Conservation (phyloP, 1,140 invertebrate species). For the Drosophila teissieri region DNA sequence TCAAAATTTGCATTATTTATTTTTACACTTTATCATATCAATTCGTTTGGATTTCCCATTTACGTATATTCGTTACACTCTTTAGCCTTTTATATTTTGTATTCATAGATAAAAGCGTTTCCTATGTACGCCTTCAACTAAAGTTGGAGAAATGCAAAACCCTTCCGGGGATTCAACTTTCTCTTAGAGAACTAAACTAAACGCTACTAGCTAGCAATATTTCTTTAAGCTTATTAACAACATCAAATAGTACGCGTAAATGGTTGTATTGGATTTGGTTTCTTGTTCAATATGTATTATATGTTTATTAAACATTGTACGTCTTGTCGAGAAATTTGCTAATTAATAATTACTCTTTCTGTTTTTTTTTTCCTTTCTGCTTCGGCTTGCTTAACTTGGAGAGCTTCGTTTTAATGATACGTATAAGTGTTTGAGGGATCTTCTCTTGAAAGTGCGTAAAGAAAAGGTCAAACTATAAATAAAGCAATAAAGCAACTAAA, state of each 20-base stretch:
- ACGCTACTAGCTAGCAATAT: slow-evolving; percentile 74
- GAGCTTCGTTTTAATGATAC: slow-evolving; percentile 82
- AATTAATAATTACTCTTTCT: slow-evolving; percentile 66
- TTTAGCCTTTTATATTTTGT: slow-evolving; percentile 72
- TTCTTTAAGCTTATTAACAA: slow-evolving; percentile 79
- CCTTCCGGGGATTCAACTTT: slow-evolving; percentile 20
- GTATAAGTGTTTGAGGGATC: slow-evolving; percentile 74
- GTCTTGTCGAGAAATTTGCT: slow-evolving; percentile 79
- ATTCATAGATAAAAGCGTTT: slow-evolving; percentile 75
- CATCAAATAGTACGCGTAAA: slow-evolving; percentile 77
- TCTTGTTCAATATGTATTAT: slow-evolving; percentile 48
- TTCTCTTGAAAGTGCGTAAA: slow-evolving; percentile 39
- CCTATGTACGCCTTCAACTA: slow-evolving; percentile 76
- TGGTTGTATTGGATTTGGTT: slow-evolving; percentile 29
- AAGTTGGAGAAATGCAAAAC: slow-evolving; percentile 44
- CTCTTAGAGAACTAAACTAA: slow-evolving; percentile 61
- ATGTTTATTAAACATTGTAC: slow-evolving; percentile 74
- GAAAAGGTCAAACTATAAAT: slow-evolving; percentile 20
- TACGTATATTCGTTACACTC: slow-evolving; percentile 81
- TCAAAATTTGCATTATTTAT: slow-evolving; percentile 38
- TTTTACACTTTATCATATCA: slow-evolving; percentile 59
- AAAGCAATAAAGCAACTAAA: slow-evolving; percentile 11
- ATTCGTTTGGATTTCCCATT: slow-evolving; percentile 55
- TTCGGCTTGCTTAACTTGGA: slow-evolving; percentile 71
- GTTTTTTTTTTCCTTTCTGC: slow-evolving; percentile 56